These are phyloP conservation scores for Theretra japonica DNA, from an alignment of 2,888 invertebrate species.

Conservation along the genomic window DNA sequence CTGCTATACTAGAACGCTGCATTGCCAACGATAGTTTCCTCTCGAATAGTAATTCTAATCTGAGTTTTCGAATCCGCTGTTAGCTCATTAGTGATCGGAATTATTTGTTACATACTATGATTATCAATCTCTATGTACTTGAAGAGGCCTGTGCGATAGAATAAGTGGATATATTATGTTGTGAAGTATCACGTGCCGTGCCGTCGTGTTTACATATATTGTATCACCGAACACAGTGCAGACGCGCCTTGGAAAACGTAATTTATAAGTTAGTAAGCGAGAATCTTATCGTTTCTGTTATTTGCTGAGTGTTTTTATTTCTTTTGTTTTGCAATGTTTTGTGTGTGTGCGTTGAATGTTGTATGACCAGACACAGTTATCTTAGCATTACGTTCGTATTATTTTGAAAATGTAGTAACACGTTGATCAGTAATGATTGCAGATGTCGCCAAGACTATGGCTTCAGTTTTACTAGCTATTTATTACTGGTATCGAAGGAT, in stretches of 20 bases:
- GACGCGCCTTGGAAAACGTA: conserved; percentile 33
- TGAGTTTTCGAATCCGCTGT: too few relatives aligned
- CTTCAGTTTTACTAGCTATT: background rate
- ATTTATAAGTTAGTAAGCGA: conserved; percentile 45
- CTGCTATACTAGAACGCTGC: too few relatives aligned
- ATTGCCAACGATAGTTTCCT: too few relatives aligned
- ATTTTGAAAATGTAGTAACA: conserved; percentile 4
- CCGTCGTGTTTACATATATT: background rate
- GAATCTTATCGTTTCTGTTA: conserved; percentile 42
- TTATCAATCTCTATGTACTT: too few relatives aligned
- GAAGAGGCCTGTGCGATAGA: too few relatives aligned
- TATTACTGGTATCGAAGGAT: background rate
- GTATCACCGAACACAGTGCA: background rate
- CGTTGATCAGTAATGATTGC: background rate
- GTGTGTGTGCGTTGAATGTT: conserved; percentile 33
- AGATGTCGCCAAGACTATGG: background rate
- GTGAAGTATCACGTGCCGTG: background rate
- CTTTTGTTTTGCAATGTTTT: conserved; percentile 39
- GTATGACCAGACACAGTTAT: conserved; percentile 1
- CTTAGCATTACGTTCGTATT: background rate
- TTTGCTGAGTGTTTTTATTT: conserved; percentile 41
- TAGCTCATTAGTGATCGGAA: too few relatives aligned
- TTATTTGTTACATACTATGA: too few relatives aligned
- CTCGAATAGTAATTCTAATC: too few relatives aligned
- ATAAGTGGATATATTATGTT: background rate